Base-by-base conservation (phyloP, 2,888 invertebrate species). In the Pegoplata infirma region DNA sequence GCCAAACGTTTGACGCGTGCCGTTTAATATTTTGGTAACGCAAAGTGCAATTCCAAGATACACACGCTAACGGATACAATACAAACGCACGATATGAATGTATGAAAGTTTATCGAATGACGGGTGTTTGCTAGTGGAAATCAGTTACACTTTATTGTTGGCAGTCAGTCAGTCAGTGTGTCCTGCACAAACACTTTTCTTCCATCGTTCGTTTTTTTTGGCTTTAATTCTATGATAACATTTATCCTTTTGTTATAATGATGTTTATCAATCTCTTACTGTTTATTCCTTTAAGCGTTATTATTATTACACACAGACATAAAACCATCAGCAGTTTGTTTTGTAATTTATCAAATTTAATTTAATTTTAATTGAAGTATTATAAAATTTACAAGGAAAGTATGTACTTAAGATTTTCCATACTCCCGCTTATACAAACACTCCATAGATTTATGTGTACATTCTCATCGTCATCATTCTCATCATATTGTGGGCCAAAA, bases 281-380 rank as follows among this genome's bases (percentile, higher is more conserved):
- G n/a, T n/a, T 44, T 67, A 7, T 25, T 40, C 63, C 44, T 51
- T 59, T 51, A 53, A 51, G 25, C 47, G 25, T 64, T 79, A 59
- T 69, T 61, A 55, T 59, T n/a, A n/a, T n/a, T n/a, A n/a, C n/a
- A n/a, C n/a, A 61, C n/a, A 40, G 14, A 63, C 74, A 84, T 86
- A 85, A 85, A 86, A 84, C 84, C 84, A 85, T 86, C 85, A 86
- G 81, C 85, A 82, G 82, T 71, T 79, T 79, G 75, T 71, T 74
- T 71, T 67, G 66, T 51, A 67, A 79, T 79, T 71, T 75, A 79
- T 75, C 79, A 79, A 75, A 75, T 71, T 75, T 75, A 79, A 79
- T 79, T 79, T 79, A 79, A 71, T 56, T 71, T 75, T 79, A 79
- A 79, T 79, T 79, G 71, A 67, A 79, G 75, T 61, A 32, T 8